These are phyloP conservation scores for Beris morrisii DNA, from an alignment of 2,888 invertebrate species.

Conservation along the genomic window DNA sequence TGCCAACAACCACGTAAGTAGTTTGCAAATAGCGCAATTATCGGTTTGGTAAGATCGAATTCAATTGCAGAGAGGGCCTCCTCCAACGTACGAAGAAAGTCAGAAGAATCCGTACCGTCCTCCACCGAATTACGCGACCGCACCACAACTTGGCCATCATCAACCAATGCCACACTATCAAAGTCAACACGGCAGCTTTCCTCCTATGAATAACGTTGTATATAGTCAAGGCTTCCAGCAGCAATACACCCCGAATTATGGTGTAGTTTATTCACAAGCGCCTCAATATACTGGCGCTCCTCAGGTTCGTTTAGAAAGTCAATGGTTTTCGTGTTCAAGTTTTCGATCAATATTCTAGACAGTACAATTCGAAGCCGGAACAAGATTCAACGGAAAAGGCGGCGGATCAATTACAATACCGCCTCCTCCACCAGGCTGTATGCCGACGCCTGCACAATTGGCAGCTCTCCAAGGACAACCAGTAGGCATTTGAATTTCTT, in stretches of 20 bases:
- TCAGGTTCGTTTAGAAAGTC: slow-evolving; percentile 25
- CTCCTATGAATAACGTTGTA: not conserved
- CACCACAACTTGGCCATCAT: not conserved
- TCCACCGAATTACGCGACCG: not conserved
- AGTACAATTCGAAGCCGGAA: slow-evolving; percentile 41
- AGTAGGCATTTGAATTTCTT: slow-evolving; percentile 1
- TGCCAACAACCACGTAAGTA: slow-evolving; percentile 8
- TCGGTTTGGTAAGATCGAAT: too few species aligned
- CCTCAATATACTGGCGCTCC: slow-evolving; percentile 32
- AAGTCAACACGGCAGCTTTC: not conserved
- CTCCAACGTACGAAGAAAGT: slow-evolving; percentile 53
- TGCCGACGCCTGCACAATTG: slow-evolving; percentile 52
- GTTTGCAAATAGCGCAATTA: too few species aligned
- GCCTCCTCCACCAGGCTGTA: slow-evolving; percentile 54
- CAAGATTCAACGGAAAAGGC: slow-evolving; percentile 43
- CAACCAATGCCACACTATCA: slow-evolving; percentile 14
- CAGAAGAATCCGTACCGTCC: slow-evolving; percentile 41
- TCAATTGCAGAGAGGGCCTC: slow-evolving; percentile 48
- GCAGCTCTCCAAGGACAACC: slow-evolving; percentile 51
- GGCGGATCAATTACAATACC: slow-evolving; percentile 50
- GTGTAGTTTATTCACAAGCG: slow-evolving; percentile 28
- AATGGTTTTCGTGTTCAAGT: slow-evolving; percentile 19
- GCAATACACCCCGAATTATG: slow-evolving; percentile 23
- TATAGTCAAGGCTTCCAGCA: slow-evolving; percentile 28
- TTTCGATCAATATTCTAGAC: slow-evolving; percentile 30